Evolutionary conservation across 30 jellyfish, hydroid and myxozoan species (phyloP).

Genomic region (Cassiopea andromeda): DNA sequence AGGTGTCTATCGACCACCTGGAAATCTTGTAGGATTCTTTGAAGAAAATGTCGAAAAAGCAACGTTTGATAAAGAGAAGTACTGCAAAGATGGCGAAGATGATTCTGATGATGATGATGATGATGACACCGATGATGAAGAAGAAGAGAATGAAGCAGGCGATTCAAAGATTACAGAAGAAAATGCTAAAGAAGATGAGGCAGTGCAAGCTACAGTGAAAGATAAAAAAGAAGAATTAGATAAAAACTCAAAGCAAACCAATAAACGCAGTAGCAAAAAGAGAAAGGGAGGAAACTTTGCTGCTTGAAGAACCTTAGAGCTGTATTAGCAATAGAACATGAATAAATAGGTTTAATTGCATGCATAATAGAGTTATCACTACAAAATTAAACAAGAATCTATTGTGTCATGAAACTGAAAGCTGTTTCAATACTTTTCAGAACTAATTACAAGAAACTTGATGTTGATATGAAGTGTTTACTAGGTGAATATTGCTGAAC

Average conservation of each 20-base stretch:
- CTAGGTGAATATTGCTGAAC: too few relatives aligned
- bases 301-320: background rate
- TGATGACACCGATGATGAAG: background rate
- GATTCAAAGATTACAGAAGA: background rate
- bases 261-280: background rate
- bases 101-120: constrained; percentile 10
- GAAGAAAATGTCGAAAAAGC: constrained; percentile 81
- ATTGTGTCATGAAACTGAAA: too few relatives aligned
- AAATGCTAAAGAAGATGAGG: constrained; percentile 12
- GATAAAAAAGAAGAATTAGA: constrained; percentile 2
- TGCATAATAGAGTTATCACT: too few relatives aligned
- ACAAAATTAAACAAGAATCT: too few relatives aligned
- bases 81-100: constrained; percentile 45
- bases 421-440: too few relatives aligned
- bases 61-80: constrained; percentile 60
- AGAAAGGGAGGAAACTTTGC: background rate
- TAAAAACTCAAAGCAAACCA: background rate
- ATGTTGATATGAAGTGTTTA: too few relatives aligned
- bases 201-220: constrained; percentile 10
- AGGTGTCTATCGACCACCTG: constrained; percentile 93
- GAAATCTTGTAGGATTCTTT: constrained; percentile 79
- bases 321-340: background rate
- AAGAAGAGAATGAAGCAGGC: background rate
- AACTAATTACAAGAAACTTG: too few relatives aligned
- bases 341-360: background rate